These are phyloP conservation scores for Lycopodina hypogea DNA, from an alignment of 37 sponge, comb jelly and placozoan genomes.

Conservation along the genomic window DNA sequence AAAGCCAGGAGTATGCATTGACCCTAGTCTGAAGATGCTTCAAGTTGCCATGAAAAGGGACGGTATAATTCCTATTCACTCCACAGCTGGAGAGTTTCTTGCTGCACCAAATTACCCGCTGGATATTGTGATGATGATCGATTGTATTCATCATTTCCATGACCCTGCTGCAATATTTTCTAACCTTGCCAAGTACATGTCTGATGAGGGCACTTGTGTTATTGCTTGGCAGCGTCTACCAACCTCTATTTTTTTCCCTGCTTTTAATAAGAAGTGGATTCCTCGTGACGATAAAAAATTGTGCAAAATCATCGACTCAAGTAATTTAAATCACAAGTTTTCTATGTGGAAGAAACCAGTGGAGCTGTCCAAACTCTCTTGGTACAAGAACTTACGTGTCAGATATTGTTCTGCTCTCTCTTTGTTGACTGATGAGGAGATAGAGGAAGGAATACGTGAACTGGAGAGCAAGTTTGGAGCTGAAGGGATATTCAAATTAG, in stretches of 20 bases:
- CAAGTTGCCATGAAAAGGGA: background rate
- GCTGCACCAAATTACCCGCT: background rate
- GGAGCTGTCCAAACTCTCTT: background rate
- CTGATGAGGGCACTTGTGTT: constrained; percentile 5
- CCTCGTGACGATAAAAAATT: background rate
- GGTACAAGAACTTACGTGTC: background rate
- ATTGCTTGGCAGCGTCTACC: background rate
- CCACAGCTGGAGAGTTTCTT: constrained; percentile 19
- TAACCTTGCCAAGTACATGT: background rate
- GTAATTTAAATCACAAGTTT: background rate
- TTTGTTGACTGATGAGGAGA: background rate
- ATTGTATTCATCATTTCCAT: background rate
- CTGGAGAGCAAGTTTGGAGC: background rate
- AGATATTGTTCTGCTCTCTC: background rate
- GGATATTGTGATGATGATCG: background rate
- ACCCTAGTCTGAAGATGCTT: background rate
- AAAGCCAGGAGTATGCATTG: constrained; percentile 8
- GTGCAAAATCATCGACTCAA: background rate
- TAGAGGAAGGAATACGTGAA: constrained; percentile 7
- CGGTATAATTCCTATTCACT: background rate
- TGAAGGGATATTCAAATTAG: background rate
- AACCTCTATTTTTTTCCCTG: background rate
- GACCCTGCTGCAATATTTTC: background rate
- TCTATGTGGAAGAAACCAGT: background rate
- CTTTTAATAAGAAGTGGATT: background rate